These are phyloP conservation scores for Marronus borbonicus DNA, from an alignment of 2,888 invertebrate species.

Conservation along the genomic window DNA sequence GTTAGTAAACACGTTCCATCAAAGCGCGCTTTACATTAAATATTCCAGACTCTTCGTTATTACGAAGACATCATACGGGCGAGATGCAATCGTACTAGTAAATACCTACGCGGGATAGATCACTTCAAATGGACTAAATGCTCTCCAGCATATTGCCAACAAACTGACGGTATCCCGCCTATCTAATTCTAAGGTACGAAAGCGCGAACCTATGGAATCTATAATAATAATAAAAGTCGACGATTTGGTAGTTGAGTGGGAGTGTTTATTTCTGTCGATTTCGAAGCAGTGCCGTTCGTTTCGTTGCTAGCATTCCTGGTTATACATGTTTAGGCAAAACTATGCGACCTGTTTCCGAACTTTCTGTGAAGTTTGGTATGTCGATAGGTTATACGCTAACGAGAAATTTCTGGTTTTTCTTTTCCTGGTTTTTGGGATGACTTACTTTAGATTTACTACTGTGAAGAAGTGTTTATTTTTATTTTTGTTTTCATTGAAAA, in stretches of 20 bases:
- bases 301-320: neutral
- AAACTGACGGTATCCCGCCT: neutral
- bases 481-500: too few species aligned
- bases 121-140: neutral
- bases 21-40: neutral
- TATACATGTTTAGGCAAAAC: neutral
- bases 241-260: slow-evolving; percentile 1
- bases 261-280: slow-evolving; percentile 23
- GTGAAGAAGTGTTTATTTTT: too few species aligned
- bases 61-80: slow-evolving; percentile 2
- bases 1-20: neutral
- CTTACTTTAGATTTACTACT: too few species aligned
- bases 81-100: neutral
- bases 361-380: too few species aligned
- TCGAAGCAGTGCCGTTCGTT: neutral
- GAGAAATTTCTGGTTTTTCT: too few species aligned
- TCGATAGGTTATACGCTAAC: too few species aligned
- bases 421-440: too few species aligned
- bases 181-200: neutral
- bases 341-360: too few species aligned
- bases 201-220: slow-evolving; percentile 8
- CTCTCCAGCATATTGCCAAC: neutral
- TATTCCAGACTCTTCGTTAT: neutral
- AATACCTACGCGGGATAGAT: slow-evolving; percentile 18
- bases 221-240: slow-evolving; percentile 24